Evolutionary conservation across 2,113 vertebrate species (phyloP).

Genomic region (Heterotilapia buettikoferi): DNA sequence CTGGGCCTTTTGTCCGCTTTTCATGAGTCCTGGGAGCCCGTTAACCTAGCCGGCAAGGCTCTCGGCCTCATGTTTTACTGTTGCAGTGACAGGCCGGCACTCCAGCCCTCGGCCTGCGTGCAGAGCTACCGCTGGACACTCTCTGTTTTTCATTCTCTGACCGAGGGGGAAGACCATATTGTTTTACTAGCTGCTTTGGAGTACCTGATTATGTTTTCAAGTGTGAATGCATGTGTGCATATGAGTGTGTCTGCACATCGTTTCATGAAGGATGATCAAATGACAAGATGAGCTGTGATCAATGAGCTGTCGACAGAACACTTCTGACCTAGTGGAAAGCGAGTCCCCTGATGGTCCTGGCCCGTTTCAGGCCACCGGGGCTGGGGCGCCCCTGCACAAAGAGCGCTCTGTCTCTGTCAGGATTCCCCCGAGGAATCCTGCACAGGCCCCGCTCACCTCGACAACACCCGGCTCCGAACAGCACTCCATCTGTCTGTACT

Average conservation of each 20-base stretch:
- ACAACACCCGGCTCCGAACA: slow-evolving; percentile 56
- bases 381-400: slow-evolving; percentile 64
- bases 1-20: slow-evolving; percentile 71
- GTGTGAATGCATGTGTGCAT: slow-evolving; percentile 19
- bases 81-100: slow-evolving; percentile 38
- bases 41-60: slow-evolving; percentile 57
- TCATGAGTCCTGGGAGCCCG: slow-evolving; percentile 67
- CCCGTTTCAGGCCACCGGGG: slow-evolving; percentile 66
- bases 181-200: slow-evolving; percentile 50
- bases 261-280: slow-evolving; percentile 52
- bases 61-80: slow-evolving; percentile 57
- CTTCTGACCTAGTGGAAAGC: slow-evolving; percentile 75
- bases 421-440: slow-evolving; percentile 47
- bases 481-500: slow-evolving; percentile 58
- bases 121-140: slow-evolving; percentile 51
- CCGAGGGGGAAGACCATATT: slow-evolving; percentile 41
- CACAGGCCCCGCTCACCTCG: slow-evolving; percentile 56
- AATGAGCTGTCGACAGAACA: slow-evolving; percentile 80
- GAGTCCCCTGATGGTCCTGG: slow-evolving; percentile 63
- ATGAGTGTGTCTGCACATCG: slow-evolving; percentile 26
- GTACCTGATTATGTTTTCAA: slow-evolving; percentile 53
- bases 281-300: slow-evolving; percentile 80
- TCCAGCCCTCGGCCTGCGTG: slow-evolving; percentile 11
- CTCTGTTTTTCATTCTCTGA: slow-evolving; percentile 36
- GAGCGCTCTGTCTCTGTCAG: slow-evolving; percentile 69